Conservation (phyloP, 2,113 vertebrate genomes). For the Elgaria multicarinata region DNA sequence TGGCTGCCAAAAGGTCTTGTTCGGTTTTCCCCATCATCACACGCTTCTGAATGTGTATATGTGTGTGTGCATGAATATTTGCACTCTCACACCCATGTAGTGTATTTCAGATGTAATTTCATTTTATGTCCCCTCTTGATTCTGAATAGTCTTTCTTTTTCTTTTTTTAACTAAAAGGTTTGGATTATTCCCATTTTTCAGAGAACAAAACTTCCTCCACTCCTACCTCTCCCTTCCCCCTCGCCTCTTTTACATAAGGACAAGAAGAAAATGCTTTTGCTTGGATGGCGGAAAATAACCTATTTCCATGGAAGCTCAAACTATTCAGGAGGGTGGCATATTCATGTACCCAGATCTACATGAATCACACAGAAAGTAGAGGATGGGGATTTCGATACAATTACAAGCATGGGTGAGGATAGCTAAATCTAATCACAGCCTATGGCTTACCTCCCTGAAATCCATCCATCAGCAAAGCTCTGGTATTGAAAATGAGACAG, state of each 20-base stretch:
- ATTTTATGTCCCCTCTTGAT: neutral
- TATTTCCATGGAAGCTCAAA: neutral
- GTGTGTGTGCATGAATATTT: neutral
- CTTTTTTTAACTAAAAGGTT: too few species aligned
- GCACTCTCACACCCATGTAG: neutral
- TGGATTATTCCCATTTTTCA: neutral
- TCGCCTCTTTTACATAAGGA: neutral
- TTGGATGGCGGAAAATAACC: neutral
- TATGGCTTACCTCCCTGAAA: neutral
- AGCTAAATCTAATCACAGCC: neutral
- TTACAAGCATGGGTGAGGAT: neutral
- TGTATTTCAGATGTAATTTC: conserved; percentile 5
- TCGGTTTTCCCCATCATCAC: neutral
- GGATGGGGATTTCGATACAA: too few species aligned
- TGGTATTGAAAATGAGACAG: neutral
- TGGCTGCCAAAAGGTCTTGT: conserved; percentile 14
- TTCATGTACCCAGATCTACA: neutral
- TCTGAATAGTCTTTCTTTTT: neutral
- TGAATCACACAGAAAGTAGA: neutral
- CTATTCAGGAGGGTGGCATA: neutral
- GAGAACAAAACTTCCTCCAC: neutral
- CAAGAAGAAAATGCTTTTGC: neutral
- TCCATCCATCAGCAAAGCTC: too few species aligned
- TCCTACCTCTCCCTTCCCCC: neutral
- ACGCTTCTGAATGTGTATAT: neutral